Evolutionary conservation across 2,888 invertebrate genomes (phyloP).

Genomic region (Byasa hedistus): DNA sequence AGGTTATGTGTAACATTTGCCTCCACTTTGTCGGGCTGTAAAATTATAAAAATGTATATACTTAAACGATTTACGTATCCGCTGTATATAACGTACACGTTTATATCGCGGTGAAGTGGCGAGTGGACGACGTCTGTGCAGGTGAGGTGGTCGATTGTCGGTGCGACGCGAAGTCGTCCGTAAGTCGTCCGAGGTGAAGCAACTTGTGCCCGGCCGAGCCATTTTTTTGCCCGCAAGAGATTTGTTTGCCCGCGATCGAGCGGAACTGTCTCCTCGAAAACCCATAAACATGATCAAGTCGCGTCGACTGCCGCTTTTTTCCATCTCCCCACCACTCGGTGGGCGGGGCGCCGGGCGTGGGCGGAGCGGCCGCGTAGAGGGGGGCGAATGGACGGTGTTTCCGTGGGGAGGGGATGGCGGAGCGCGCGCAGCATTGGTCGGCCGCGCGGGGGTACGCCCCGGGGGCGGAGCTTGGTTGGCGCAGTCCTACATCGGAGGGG

Average conservation of each 20-base stretch:
- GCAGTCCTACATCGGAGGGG: conserved; percentile 74
- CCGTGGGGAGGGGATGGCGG: conserved; percentile 66
- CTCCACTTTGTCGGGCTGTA: no score
- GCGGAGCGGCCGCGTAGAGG: conserved; percentile 50
- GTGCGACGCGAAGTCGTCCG: conserved; percentile 56
- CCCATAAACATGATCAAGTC: conserved; percentile 78
- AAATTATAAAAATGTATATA: neutral
- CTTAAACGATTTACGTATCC: conserved; percentile 20
- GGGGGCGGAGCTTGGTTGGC: conserved; percentile 61
- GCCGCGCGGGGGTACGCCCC: conserved; percentile 51
- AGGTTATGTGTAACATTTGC: no score
- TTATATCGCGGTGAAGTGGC: conserved; percentile 15
- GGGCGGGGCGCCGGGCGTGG: conserved; percentile 51
- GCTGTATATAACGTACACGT: conserved; percentile 5
- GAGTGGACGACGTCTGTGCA: conserved; percentile 15
- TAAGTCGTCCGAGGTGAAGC: conserved; percentile 77
- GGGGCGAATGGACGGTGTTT: conserved; percentile 62
- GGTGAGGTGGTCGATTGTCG: conserved; percentile 44
- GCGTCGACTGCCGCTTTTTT: conserved; percentile 72
- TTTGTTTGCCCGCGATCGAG: conserved; percentile 74
- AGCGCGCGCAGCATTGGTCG: conserved; percentile 58
- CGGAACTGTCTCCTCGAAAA: conserved; percentile 75
- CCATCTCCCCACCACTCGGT: conserved; percentile 63
- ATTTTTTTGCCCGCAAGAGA: conserved; percentile 77
- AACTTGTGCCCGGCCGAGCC: conserved; percentile 72